Evolutionary conservation across 53 echinoderm and acorn worm genomes (phyloP).

Genomic region (Apostichopus leukothele): DNA sequence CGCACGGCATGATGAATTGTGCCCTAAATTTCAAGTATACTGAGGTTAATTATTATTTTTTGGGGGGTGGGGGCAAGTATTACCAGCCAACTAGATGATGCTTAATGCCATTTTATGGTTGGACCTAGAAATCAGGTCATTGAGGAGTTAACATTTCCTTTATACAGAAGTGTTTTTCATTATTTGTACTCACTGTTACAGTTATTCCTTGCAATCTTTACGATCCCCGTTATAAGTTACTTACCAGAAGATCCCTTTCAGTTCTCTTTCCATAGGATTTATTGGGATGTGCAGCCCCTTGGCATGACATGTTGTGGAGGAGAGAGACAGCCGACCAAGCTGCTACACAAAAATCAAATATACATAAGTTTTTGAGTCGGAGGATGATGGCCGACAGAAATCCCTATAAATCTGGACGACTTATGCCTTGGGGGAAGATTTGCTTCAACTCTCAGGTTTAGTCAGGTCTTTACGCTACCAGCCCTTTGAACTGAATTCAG

Average conservation of each 20-base stretch:
- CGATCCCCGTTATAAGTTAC: neutral
- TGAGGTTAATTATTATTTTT: too few species aligned
- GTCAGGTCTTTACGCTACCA: neutral
- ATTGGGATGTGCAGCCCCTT: slow-evolving; percentile 39
- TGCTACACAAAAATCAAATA: slow-evolving; percentile 19
- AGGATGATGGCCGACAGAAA: slow-evolving; percentile 40
- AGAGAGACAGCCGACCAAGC: slow-evolving; percentile 32
- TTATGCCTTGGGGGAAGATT: slow-evolving; percentile 6
- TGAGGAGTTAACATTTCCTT: too few species aligned
- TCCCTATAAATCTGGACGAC: slow-evolving; percentile 27
- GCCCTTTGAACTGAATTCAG: slow-evolving; percentile 21
- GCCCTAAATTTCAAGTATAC: too few species aligned
- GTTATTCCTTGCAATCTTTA: too few species aligned
- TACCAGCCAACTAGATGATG: too few species aligned
- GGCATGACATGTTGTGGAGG: slow-evolving; percentile 41
- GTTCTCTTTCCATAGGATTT: slow-evolving; percentile 37
- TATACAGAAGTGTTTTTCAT: too few species aligned
- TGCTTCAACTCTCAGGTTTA: slow-evolving; percentile 13
- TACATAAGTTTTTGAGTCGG: neutral
- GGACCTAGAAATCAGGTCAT: too few species aligned
- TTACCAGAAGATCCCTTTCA: slow-evolving; percentile 31
- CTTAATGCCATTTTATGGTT: too few species aligned
- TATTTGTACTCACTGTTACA: too few species aligned
- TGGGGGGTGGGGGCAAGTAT: too few species aligned
- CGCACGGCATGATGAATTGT: too few species aligned